Percentiles rank a stretch among this genome's conserved stretches.
Evolutionary conservation across 2,113 vertebrate species (phyloP).

Genomic region (Proterorhinus semilunaris): DNA sequence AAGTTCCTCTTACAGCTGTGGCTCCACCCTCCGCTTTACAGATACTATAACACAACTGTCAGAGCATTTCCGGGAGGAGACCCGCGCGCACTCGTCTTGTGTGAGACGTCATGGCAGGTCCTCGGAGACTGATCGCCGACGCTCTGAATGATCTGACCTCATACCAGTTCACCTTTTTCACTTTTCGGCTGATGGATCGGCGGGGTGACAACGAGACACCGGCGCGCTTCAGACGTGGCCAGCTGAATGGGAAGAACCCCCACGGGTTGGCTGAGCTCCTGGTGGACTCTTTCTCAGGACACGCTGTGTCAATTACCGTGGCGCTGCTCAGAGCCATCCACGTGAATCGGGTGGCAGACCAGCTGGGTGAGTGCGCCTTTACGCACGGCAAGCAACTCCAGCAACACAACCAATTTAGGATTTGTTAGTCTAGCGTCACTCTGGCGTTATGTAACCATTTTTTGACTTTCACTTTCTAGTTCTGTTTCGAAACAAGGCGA

Average conservation of each 20-base stretch:
- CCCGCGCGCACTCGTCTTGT: neutral
- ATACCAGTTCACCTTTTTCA: accelerated
- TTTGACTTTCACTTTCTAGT: neutral
- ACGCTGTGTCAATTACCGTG: accelerated
- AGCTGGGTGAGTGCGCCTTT: constrained; percentile 17
- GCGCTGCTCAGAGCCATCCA: constrained; percentile 6
- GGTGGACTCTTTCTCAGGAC: constrained; percentile 13
- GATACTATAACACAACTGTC: neutral
- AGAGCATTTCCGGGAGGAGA: neutral
- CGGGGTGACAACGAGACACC: neutral
- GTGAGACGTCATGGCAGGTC: neutral
- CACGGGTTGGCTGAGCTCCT: constrained; percentile 14
- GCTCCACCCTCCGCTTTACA: no score
- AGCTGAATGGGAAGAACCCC: accelerated
- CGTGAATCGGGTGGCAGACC: accelerated
- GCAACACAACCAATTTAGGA: neutral
- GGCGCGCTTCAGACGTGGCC: constrained; percentile 10
- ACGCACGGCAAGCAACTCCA: neutral
- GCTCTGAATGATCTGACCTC: neutral
- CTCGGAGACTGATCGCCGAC: neutral
- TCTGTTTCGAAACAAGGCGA: neutral
- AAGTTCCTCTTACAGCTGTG: no score
- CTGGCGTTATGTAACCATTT: neutral
- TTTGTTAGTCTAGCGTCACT: neutral
- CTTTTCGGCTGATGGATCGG: neutral